phyloP scores from a whole-genome alignment of 2,113 vertebrate genomes.

The Noturus placidus region DNA sequence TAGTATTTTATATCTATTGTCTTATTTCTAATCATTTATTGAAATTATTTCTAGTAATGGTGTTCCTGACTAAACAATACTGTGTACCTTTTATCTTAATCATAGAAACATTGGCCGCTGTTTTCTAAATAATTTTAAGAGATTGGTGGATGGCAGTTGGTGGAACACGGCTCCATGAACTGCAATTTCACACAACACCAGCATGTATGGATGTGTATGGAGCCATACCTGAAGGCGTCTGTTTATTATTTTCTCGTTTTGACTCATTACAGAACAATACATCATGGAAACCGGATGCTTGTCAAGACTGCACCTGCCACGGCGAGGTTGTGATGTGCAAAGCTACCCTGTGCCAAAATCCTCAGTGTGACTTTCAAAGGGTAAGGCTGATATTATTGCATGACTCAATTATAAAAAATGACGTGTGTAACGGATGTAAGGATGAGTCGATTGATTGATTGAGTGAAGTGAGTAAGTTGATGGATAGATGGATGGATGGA shows the following conservation, averaged over 20 bases:
- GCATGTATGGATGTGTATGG: background rate
- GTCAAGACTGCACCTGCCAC: constrained; percentile 83
- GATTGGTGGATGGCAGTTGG: background rate
- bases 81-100: background rate
- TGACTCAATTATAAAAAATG: background rate
- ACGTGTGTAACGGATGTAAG: background rate
- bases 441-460: constrained; percentile 6
- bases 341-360: constrained; percentile 73
- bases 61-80: background rate
- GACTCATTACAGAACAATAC: constrained; percentile 79
- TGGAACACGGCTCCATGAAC: background rate
- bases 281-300: constrained; percentile 83
- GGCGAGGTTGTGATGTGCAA: constrained; percentile 78
- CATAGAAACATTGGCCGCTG: background rate
- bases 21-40: background rate
- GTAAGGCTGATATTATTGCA: constrained; percentile 63
- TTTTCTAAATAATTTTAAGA: background rate
- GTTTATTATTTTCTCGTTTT: constrained; percentile 23
- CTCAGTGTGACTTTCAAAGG: constrained; percentile 83
- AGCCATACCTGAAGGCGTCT: background rate
- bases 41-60: background rate
- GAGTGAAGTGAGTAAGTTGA: background rate
- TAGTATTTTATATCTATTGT: background rate
- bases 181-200: background rate
- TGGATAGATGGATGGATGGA: constrained; percentile 3